phyloP scores from a whole-genome alignment of 2,797 vertebrate genomes.

The Aselliscus stoliczkanus region DNA sequence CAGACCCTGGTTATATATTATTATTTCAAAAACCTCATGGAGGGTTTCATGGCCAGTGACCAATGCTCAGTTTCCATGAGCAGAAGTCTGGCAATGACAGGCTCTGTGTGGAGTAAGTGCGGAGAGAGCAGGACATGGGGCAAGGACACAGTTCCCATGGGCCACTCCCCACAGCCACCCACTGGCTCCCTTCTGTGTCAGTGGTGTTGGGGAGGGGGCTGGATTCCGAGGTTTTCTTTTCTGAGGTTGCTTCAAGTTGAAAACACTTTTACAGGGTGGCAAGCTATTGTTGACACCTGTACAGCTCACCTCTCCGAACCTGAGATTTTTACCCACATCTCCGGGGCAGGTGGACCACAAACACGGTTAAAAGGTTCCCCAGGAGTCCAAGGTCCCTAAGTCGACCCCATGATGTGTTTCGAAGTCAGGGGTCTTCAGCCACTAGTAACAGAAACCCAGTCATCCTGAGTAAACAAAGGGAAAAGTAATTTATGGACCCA shows the following conservation, averaged over 20 bases:
- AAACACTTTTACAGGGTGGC: background rate
- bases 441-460: background rate
- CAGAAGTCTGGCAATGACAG: background rate
- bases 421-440: background rate
- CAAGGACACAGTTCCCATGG: fast-evolving
- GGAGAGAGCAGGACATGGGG: background rate
- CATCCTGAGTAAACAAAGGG: background rate
- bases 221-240: background rate
- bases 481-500: background rate
- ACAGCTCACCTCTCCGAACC: background rate
- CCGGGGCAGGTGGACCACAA: fast-evolving
- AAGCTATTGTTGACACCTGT: background rate
- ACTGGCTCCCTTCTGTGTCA: background rate
- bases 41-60: background rate
- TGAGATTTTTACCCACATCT: background rate
- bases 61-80: background rate
- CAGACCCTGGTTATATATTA: background rate
- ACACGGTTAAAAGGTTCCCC: background rate
- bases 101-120: background rate
- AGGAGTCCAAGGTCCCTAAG: background rate
- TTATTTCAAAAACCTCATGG: background rate
- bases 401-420: background rate
- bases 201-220: background rate
- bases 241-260: background rate
- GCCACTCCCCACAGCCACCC: background rate